Conservation (phyloP, 1,140 invertebrate species). For the Centruroides vittatus region DNA sequence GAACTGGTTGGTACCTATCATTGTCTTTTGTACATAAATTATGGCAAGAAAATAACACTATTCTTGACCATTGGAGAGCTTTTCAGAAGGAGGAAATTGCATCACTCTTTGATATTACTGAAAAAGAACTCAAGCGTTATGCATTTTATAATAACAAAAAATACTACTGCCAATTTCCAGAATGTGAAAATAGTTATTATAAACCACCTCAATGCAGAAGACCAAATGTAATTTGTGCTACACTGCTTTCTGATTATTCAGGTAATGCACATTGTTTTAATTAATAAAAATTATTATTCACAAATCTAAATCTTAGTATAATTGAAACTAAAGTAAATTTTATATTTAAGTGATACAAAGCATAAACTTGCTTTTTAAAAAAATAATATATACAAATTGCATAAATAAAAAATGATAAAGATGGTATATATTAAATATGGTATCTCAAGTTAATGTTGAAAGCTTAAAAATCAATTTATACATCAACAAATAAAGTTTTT, state of each 20-base stretch:
- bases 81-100: constrained; percentile 32
- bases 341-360: too few species aligned
- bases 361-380: too few species aligned
- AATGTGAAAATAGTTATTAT: constrained; percentile 42
- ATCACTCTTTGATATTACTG: constrained; percentile 31
- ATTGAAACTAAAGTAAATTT: too few species aligned
- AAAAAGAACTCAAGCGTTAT: constrained; percentile 10
- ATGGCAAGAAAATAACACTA: constrained; percentile 18
- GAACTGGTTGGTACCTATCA: constrained; percentile 57
- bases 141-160: constrained; percentile 6
- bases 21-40: constrained; percentile 21
- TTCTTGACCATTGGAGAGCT: constrained; percentile 35
- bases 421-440: too few species aligned
- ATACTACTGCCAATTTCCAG: constrained; percentile 34
- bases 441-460: too few species aligned
- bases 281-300: background rate
- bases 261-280: constrained; percentile 21
- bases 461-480: too few species aligned
- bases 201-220: constrained; percentile 36
- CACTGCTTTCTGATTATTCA: constrained; percentile 40
- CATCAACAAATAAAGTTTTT: too few species aligned
- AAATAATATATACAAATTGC: too few species aligned
- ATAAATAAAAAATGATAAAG: too few species aligned
- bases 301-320: background rate
- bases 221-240: constrained; percentile 33